Percentiles rank a stretch among this genome's conserved stretches.
Conservation (phyloP, 2,797 vertebrate species). For the Microchirus variegatus region DNA sequence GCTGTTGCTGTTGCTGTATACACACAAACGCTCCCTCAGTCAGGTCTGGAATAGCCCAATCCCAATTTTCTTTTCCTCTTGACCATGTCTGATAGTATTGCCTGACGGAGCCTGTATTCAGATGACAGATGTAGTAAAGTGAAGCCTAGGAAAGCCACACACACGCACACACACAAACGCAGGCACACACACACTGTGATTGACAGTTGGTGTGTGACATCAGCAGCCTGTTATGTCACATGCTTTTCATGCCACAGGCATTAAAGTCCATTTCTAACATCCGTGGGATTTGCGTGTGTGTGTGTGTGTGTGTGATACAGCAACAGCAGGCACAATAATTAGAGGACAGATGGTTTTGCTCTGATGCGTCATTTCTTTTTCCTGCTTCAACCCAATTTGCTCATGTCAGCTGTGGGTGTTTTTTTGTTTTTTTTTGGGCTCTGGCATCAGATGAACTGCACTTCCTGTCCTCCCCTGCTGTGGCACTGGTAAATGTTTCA, state of each 20-base stretch:
- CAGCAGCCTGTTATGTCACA: conserved; percentile 58
- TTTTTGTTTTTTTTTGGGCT: conserved; percentile 35
- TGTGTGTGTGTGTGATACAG: conserved; percentile 1
- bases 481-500: conserved; percentile 50
- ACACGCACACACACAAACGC: conserved; percentile 6
- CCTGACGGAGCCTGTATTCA: no score
- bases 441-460: conserved; percentile 46
- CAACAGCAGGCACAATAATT: conserved; percentile 18
- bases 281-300: conserved; percentile 15
- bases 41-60: no score
- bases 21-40: no score
- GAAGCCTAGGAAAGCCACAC: background rate
- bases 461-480: conserved; percentile 58
- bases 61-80: no score
- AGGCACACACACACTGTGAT: background rate
- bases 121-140: no score
- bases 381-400: conserved; percentile 31
- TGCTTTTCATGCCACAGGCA: conserved; percentile 4
- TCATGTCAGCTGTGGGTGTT: conserved; percentile 45
- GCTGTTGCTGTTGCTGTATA: no score
- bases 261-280: conserved; percentile 24
- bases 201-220: no score
- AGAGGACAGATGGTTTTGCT: conserved; percentile 61
- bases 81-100: no score
- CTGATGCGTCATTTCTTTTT: conserved; percentile 50